These are phyloP conservation scores for Otolemur garnettii DNA, from an alignment of 2,113 vertebrate genomes.

Conservation along the genomic window DNA sequence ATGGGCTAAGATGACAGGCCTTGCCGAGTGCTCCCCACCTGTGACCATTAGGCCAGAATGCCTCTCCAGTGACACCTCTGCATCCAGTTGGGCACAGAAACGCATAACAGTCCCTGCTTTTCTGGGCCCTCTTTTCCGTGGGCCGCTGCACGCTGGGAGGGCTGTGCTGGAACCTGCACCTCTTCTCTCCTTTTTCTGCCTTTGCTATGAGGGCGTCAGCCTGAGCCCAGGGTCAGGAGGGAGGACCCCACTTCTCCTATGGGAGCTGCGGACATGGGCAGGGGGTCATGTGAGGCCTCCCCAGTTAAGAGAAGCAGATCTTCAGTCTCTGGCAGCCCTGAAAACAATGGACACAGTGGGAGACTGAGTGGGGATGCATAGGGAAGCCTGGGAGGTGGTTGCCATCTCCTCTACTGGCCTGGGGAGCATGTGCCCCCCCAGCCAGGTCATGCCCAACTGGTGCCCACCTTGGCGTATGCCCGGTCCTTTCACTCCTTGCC, in stretches of 20 bases:
- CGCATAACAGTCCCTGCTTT: background rate
- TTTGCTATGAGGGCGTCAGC: background rate
- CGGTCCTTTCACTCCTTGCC: background rate
- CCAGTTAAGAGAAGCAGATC: background rate
- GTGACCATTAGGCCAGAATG: background rate
- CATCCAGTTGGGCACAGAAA: background rate
- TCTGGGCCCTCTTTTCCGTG: background rate
- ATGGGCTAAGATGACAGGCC: background rate
- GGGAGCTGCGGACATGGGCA: accelerated
- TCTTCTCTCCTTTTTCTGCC: background rate
- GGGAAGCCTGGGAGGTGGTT: background rate
- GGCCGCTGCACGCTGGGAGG: too few species aligned
- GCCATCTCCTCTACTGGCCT: accelerated
- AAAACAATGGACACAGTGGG: background rate
- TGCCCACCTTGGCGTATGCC: background rate
- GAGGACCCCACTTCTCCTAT: background rate
- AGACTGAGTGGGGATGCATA: background rate
- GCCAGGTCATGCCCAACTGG: background rate
- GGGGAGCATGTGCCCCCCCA: accelerated
- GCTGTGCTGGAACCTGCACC: too few species aligned
- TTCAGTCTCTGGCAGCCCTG: too few species aligned
- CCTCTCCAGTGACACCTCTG: background rate
- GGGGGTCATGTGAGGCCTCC: too few species aligned
- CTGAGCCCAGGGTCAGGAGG: too few species aligned
- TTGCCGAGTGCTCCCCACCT: background rate